Conservation (phyloP, 2,888 invertebrate species). For the Barypeithes pellucidus region DNA sequence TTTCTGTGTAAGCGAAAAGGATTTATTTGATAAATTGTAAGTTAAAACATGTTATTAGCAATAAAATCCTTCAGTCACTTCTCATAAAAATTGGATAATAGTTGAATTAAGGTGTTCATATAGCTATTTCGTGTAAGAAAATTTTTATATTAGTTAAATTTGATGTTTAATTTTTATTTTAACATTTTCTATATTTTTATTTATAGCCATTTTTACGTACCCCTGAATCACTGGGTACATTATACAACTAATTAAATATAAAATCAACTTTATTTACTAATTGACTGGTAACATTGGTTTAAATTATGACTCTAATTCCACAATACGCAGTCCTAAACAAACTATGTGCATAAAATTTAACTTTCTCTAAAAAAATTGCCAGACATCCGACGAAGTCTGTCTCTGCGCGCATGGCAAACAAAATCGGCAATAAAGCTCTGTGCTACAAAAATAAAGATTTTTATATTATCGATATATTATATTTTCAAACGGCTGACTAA, state of each 20-base stretch:
- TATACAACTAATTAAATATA: background rate
- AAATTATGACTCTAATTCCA: constrained; percentile 63
- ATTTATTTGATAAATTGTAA: too few species aligned
- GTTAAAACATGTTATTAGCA: too few species aligned
- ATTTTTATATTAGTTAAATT: too few species aligned
- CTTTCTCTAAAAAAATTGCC: constrained; percentile 50
- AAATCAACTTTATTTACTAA: constrained; percentile 57
- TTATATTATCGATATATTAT: constrained; percentile 38
- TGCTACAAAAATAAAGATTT: constrained; percentile 51
- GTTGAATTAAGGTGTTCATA: too few species aligned
- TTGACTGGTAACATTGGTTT: constrained; percentile 65
- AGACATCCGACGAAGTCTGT: constrained; percentile 46
- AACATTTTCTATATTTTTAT: background rate
- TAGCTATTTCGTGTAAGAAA: too few species aligned
- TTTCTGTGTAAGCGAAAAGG: too few species aligned
- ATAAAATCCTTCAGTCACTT: too few species aligned
- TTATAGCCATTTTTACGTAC: background rate
- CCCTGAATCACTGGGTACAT: background rate
- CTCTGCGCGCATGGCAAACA: constrained; percentile 46
- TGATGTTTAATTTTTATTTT: too few species aligned
- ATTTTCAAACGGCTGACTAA: constrained; percentile 38
- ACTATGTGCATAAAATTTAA: constrained; percentile 69
- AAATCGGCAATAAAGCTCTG: constrained; percentile 37
- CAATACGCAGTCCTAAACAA: constrained; percentile 70
- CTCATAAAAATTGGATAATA: too few species aligned